These are phyloP conservation scores for Romanogobio albipinnatus DNA, from an alignment of 2,113 vertebrate species.

Conservation along the genomic window DNA sequence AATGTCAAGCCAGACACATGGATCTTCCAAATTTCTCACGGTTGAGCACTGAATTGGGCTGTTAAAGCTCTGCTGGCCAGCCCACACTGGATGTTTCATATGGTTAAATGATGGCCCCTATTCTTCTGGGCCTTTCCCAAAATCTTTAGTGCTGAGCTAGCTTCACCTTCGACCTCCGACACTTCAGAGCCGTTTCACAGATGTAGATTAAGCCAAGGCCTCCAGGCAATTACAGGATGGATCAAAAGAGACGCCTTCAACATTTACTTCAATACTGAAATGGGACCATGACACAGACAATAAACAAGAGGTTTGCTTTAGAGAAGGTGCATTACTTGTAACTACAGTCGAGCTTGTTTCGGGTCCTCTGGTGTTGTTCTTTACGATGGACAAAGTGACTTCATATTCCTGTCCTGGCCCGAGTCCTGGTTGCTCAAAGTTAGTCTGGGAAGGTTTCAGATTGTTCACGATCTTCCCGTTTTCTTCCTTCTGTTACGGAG, in stretches of 20 bases:
- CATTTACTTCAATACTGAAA: neutral
- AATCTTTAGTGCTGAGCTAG: conserved; percentile 4
- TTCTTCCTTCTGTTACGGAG: conserved; percentile 86
- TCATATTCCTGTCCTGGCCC: conserved; percentile 92
- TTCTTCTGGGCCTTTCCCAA: neutral
- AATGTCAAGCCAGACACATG: conserved; percentile 13
- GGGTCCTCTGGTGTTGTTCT: conserved; percentile 89
- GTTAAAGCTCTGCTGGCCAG: neutral
- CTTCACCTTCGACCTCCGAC: conserved; percentile 12
- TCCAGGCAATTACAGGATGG: neutral
- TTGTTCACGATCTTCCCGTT: conserved; percentile 84
- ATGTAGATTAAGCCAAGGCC: neutral
- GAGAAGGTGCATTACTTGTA: conserved; percentile 82
- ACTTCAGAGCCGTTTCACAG: conserved; percentile 14
- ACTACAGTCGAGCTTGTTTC: conserved; percentile 78
- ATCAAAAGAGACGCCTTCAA: neutral
- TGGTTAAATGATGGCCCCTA: neutral
- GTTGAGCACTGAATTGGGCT: neutral
- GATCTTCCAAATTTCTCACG: conserved; percentile 8
- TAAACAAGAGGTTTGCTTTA: neutral
- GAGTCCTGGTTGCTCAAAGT: conserved; percentile 86
- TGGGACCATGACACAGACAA: neutral
- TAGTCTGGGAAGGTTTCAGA: conserved; percentile 80
- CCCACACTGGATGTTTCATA: neutral
- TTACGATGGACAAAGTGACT: conserved; percentile 86